Base-by-base conservation (phyloP, 2,113 vertebrate species). In the Spea bombifrons region DNA sequence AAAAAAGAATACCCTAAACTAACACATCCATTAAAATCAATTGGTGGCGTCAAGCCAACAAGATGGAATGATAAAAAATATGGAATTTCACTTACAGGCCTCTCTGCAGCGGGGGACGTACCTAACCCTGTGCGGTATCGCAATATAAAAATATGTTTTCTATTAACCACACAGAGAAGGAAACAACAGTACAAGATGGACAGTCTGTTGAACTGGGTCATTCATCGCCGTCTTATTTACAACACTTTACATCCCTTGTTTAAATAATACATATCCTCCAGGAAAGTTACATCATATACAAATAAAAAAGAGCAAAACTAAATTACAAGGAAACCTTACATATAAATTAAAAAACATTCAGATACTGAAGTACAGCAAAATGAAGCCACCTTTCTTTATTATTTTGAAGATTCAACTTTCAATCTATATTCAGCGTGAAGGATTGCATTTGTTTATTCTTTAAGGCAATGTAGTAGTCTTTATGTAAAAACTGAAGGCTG, bases 41-140 rank as follows among this genome's bases (percentile, higher is more conserved):
- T 84, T 90, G 89, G 88, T 91, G 88, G 30, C 90, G 88, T 92
- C 87, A 88, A 92, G 90, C 88, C 87, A 89, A 90, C 87, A 88
- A 89, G 90, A 88, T 90, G 90, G 90, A 87, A 88, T 90, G 88
- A 90, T 90, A 90, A 90, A 92, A 92, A 91, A 92, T 92, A 91
- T 86, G 86, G 85, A 90, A 64, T 92, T 88, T 90, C 85, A 85
- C 84, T 86, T 89, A 88, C 85, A 88, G 85, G 81, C 89, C 88
- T 84, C 85, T 82, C 82, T 83, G 84, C 80, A 86, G 85, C 87
- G 84, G 12, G 86, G 88, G 86, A 85, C 86, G 88, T 82, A 83
- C 87, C 88, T 85, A 83, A 83, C 91, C 87, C 90, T 77, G 75
- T 88, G 85, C 87, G 88, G 89, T 86, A 87, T 84, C 88, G 15